Percentiles rank a stretch among this genome's conserved stretches.
These are phyloP conservation scores for Clarias pachynema DNA, from an alignment of 2,797 vertebrate genomes.

Conservation along the genomic window DNA sequence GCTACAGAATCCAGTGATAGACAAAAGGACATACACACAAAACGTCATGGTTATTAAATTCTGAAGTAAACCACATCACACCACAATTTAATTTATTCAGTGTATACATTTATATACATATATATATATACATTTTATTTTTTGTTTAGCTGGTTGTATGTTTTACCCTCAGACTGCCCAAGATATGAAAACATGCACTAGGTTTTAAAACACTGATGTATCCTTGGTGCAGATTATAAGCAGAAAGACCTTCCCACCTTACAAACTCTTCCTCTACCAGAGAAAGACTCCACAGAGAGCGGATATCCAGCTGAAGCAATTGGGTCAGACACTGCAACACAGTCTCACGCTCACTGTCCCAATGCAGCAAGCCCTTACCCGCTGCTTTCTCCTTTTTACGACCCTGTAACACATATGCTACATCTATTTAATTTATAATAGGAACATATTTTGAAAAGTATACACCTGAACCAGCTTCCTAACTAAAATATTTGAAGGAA, in stretches of 20 bases:
- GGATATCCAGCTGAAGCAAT: slow-evolving; percentile 90
- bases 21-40: not conserved
- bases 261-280: slow-evolving; percentile 92
- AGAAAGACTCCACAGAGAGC: slow-evolving; percentile 86
- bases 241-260: slow-evolving; percentile 70
- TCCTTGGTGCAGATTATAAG: not conserved
- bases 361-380: slow-evolving; percentile 72
- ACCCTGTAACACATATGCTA: slow-evolving; percentile 69
- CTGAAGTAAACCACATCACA: not conserved
- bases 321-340: slow-evolving; percentile 83
- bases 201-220: not conserved
- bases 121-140: not conserved
- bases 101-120: not conserved
- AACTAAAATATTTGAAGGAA: not conserved
- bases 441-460: not conserved
- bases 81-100: not conserved
- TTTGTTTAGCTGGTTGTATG: not conserved
- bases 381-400: slow-evolving; percentile 83
- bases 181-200: too few relatives aligned
- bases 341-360: slow-evolving; percentile 85
- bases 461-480: not conserved
- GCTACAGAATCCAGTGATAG: slow-evolving; percentile 64
- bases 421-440: not conserved
- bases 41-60: not conserved
- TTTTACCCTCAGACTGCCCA: not conserved